Percentiles rank a stretch among this genome's conserved stretches.
Conservation (phyloP, 2,888 invertebrate species). For the Oscheius sp. region DNA sequence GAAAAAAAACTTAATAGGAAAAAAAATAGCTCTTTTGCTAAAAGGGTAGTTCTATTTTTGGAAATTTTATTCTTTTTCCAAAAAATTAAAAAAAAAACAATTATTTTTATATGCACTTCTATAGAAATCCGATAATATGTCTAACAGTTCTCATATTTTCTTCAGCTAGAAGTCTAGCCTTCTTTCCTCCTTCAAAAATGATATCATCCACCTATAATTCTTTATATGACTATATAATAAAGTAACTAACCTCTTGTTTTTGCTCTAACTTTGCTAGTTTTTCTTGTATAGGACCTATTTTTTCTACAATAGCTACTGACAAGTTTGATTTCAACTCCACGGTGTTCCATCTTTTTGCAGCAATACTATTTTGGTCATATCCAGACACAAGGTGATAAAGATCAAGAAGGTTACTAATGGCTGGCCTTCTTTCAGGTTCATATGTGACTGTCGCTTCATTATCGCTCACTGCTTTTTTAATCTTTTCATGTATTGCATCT, state of each 20-base stretch:
- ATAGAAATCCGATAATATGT: slow-evolving; percentile 34
- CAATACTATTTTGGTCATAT: slow-evolving; percentile 14
- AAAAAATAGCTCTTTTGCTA: no score
- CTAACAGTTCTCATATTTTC: slow-evolving; percentile 40
- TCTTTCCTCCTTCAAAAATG: slow-evolving; percentile 37
- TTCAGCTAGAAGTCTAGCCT: slow-evolving; percentile 41
- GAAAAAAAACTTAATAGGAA: no score
- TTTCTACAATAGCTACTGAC: slow-evolving; percentile 38
- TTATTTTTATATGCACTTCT: not conserved
- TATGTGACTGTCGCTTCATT: slow-evolving; percentile 84
- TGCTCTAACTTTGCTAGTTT: slow-evolving; percentile 36
- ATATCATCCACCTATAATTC: slow-evolving; percentile 42
- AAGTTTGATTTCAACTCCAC: slow-evolving; percentile 43
- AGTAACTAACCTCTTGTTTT: slow-evolving; percentile 26
- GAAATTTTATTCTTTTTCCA: no score
- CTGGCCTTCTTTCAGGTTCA: slow-evolving; percentile 82
- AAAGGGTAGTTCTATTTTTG: no score
- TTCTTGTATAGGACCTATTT: slow-evolving; percentile 37
- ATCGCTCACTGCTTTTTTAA: slow-evolving; percentile 91
- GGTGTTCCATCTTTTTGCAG: slow-evolving; percentile 34
- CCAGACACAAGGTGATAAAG: slow-evolving; percentile 36
- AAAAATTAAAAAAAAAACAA: not conserved
- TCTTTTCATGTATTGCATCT: slow-evolving; percentile 74
- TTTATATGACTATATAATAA: not conserved
- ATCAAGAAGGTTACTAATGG: slow-evolving; percentile 85